A percentile compares a stretch with the other conserved stretches of the same genome.
These are phyloP conservation scores for Hapalemur alaotrensis DNA, from an alignment of 2,797 vertebrate species.

Conservation along the genomic window DNA sequence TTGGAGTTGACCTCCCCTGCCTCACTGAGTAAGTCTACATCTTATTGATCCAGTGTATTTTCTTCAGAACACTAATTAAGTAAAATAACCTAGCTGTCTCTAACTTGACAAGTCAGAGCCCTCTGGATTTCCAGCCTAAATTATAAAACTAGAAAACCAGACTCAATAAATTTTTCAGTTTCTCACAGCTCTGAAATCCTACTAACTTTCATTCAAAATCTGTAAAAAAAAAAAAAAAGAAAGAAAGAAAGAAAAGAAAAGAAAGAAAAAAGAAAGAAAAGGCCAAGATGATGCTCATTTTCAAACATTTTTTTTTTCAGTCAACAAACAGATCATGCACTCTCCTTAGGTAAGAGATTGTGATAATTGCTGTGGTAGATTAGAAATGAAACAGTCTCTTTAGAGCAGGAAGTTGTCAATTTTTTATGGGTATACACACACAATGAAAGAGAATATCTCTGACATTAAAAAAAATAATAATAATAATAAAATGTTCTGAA, in stretches of 20 bases:
- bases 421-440: neutral
- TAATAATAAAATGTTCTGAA: neutral
- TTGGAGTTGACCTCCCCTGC: neutral
- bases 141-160: neutral
- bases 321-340: neutral
- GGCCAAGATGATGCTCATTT: neutral
- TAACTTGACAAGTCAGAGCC: neutral
- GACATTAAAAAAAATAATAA: neutral
- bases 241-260: neutral
- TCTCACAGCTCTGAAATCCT: neutral
- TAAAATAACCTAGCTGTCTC: slow-evolving; percentile 32
- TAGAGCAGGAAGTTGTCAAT: neutral
- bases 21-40: neutral
- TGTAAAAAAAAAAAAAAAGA: neutral
- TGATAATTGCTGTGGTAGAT: neutral
- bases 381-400: neutral
- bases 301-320: neutral
- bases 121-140: neutral
- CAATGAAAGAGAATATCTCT: neutral
- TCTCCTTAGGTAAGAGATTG: neutral
- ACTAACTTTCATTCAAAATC: neutral
- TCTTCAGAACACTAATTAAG: neutral
- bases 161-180: neutral
- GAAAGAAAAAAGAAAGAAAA: neutral
- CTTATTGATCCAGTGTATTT: neutral